Evolutionary conservation across 2,888 invertebrate species (phyloP), one percentile per base, ranked within the genome.

Genomic region (Steinernema carpocapsae): DNA sequence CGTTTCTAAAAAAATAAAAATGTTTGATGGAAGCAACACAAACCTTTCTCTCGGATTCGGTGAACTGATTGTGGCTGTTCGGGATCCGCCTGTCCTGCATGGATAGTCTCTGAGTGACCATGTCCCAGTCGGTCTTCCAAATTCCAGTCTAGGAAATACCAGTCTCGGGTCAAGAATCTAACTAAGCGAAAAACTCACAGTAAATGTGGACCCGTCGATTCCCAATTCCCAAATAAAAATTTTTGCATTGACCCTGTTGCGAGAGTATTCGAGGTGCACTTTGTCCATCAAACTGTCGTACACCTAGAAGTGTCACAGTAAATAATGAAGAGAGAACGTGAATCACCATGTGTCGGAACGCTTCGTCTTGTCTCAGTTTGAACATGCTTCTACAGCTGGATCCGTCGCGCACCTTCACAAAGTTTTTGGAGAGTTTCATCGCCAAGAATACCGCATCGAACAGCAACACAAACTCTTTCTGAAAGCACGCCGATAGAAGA

Each of bases 191-290:
- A 37, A 42, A 29, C 76, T 71, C 71, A 80, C 83, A 59, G 81
- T 78, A n/a, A 80, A 70, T 7, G 78, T 77, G 7, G 72, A 74
- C 7, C 83, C 83, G 52, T 78, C 75, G 32, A 83, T 77, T 22
- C 82, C 81, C 73, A 83, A 77, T 64, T 83, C 83, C 78, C 78
- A 79, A 37, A 83, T 74, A 22, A 79, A 79, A 6, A 83, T 73
- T 1, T 76, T 76, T 46, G 79, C 80, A 45, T 79, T 76, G 12
- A 74, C 76, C 32, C 83, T 48, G 24, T 77, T 74, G 24, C 76
- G 76, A 0, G 75, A 76, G 24, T 76, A 77, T 71, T 81, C 77
- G 43, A 78, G 80, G 3, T 78, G 77, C n/a, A 80, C 72, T 0
- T 76, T 77, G 0, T 82, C 83, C 12, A 79, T 80, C 3, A 83